Conservation (phyloP, 2,888 invertebrate species). For the Julus scandinavius region DNA sequence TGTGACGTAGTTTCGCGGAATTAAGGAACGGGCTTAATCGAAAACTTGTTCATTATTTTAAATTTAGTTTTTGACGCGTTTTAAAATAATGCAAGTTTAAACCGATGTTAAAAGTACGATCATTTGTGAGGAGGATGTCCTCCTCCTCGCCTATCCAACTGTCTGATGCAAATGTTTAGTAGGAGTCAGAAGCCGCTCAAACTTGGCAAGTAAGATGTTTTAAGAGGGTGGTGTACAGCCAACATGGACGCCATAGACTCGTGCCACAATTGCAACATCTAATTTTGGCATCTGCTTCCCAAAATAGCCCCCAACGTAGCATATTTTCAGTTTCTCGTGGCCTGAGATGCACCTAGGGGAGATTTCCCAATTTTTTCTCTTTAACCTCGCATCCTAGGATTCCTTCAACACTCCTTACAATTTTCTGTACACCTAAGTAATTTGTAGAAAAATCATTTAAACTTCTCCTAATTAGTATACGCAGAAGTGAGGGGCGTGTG, state of each 20-base stretch:
- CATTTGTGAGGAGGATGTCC: constrained; percentile 30
- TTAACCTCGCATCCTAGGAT: not conserved
- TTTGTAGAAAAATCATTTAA: not conserved
- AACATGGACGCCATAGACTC: not conserved
- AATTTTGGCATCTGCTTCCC: not conserved
- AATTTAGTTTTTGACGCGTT: not conserved
- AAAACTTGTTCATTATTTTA: constrained; percentile 37
- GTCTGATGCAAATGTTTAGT: constrained; percentile 24
- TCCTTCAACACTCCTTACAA: not conserved
- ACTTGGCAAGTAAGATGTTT: constrained; percentile 31
- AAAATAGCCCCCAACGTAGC: constrained; percentile 8
- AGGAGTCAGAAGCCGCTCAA: constrained; percentile 9
- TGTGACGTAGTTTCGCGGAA: not conserved
- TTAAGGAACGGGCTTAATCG: not conserved
- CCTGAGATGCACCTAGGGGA: constrained; percentile 13
- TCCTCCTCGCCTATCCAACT: constrained; percentile 25
- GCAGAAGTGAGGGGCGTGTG: not conserved
- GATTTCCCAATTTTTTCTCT: constrained; percentile 11
- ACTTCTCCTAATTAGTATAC: constrained; percentile 28
- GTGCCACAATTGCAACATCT: constrained; percentile 30
- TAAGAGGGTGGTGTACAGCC: not conserved
- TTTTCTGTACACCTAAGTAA: not conserved
- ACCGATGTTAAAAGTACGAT: not conserved
- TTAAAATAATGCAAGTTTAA: constrained; percentile 30
- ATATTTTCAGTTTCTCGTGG: constrained; percentile 34